These are phyloP conservation scores for Chaetops frenatus DNA, from an alignment of 2,113 vertebrate species.

Conservation along the genomic window DNA sequence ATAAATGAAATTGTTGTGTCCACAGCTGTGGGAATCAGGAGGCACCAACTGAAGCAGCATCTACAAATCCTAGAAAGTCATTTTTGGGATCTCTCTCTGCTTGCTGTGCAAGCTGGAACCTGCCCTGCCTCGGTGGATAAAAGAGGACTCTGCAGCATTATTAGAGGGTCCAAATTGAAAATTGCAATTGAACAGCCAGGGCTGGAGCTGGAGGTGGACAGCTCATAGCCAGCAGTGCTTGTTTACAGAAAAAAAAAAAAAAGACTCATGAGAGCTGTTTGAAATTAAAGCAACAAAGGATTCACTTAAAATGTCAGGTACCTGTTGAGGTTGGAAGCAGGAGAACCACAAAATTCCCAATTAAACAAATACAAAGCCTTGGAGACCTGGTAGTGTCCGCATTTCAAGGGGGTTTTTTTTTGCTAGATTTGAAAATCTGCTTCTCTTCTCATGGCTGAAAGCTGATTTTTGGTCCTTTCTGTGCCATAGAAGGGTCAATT, in stretches of 20 bases:
- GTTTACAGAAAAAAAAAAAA: background rate
- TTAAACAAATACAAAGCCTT: background rate
- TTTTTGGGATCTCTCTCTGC: background rate
- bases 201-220: background rate
- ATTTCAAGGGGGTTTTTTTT: background rate
- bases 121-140: background rate
- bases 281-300: background rate
- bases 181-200: background rate
- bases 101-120: background rate
- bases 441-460: background rate
- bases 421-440: background rate
- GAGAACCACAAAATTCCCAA: background rate
- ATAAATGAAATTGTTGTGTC: background rate
- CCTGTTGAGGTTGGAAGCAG: background rate
- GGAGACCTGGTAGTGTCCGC: background rate
- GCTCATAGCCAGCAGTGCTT: background rate
- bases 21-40: background rate
- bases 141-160: background rate
- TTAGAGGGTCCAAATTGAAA: background rate
- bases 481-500: fast-evolving
- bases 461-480: background rate
- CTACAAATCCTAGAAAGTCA: background rate
- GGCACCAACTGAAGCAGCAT: background rate
- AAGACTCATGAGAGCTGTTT: background rate
- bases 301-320: background rate